phyloP scores from a whole-genome alignment of 2,888 invertebrate genomes.

The Chloroclystis v-ata region DNA sequence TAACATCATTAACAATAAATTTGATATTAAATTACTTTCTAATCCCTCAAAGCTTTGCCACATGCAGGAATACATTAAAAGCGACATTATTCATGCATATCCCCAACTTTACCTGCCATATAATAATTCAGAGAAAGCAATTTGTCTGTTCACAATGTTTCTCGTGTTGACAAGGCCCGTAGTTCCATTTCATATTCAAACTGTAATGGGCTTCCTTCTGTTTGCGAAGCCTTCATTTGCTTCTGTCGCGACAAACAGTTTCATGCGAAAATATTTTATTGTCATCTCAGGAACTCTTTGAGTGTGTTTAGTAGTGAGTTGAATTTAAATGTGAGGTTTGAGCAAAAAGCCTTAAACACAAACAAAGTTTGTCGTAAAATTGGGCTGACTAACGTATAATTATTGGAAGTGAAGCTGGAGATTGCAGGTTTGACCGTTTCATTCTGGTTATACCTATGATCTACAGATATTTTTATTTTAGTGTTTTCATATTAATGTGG shows the following conservation, averaged over 20 bases:
- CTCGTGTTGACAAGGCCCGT: conserved; percentile 44
- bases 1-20: too few relatives aligned
- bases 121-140: conserved; percentile 44
- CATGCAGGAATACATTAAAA: conserved; percentile 3
- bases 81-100: conserved; percentile 16
- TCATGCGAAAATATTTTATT: conserved; percentile 19
- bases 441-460: too few relatives aligned
- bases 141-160: conserved; percentile 46
- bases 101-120: conserved; percentile 22
- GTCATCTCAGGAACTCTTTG: conserved; percentile 6
- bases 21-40: not conserved
- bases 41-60: not conserved
- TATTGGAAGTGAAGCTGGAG: too few relatives aligned
- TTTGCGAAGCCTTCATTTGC: conserved; percentile 29
- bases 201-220: conserved; percentile 28
- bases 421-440: too few relatives aligned
- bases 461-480: too few relatives aligned
- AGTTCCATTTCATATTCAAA: conserved; percentile 47
- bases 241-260: conserved; percentile 19
- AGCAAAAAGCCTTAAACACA: too few relatives aligned
- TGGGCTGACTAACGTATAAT: too few relatives aligned
- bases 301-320: not conserved
- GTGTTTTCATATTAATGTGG: too few relatives aligned
- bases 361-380: too few relatives aligned
- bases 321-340: too few relatives aligned